Conservation (phyloP, 2,888 invertebrate species). For the Formica aserva region DNA sequence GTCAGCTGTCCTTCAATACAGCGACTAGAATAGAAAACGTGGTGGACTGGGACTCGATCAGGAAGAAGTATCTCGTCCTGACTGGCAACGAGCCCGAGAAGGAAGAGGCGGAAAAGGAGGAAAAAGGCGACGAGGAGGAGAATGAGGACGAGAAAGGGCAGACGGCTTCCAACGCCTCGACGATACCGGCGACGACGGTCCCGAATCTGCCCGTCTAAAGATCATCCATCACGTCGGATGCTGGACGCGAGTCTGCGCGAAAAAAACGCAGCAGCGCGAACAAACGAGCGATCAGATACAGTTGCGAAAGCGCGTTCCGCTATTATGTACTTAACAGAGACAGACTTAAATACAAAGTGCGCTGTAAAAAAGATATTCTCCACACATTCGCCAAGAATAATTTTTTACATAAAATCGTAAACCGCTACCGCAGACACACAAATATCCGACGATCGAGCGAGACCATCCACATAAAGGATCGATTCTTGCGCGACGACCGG, state of each 20-base stretch:
- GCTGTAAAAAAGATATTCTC: constrained; percentile 16
- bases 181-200: constrained; percentile 76
- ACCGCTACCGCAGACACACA: constrained; percentile 35
- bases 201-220: constrained; percentile 79
- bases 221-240: constrained; percentile 16
- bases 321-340: constrained; percentile 7
- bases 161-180: constrained; percentile 80
- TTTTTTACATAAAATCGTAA: constrained; percentile 16
- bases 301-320: neutral
- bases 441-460: constrained; percentile 40
- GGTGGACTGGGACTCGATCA: constrained; percentile 96
- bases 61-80: constrained; percentile 95
- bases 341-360: constrained; percentile 7
- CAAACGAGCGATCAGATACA: constrained; percentile 26
- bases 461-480: constrained; percentile 38
- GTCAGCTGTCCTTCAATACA: constrained; percentile 93
- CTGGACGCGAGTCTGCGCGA: constrained; percentile 7
- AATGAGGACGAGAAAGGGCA: constrained; percentile 80
- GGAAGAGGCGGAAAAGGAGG: constrained; percentile 82
- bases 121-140: constrained; percentile 80
- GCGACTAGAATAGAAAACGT: constrained; percentile 95
- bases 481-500: constrained; percentile 41
- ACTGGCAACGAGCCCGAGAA: constrained; percentile 89
- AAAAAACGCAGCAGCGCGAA: constrained; percentile 13
- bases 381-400: neutral